Conservation (phyloP, 37 sponge, comb jelly and placozoan genomes). For the Petrosia ficiformis region DNA sequence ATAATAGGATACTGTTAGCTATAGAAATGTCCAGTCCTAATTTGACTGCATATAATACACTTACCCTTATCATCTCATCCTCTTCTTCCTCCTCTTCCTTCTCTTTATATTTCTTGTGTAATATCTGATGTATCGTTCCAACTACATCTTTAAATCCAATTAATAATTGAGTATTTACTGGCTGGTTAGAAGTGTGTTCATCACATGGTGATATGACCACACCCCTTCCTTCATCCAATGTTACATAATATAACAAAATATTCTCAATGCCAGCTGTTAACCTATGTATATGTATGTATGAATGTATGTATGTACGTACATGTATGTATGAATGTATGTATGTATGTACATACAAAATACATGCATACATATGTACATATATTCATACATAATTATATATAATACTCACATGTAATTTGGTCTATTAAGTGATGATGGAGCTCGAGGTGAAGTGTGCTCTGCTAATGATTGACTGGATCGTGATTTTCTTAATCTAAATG, state of each 20-base stretch:
- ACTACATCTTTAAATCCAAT: conserved; percentile 20
- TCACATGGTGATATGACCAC: conserved; percentile 51
- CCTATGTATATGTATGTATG: conserved; percentile 16
- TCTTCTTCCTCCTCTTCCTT: conserved; percentile 16
- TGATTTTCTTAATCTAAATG: not conserved
- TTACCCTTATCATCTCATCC: not conserved
- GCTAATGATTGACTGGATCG: not conserved
- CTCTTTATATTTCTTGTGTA: conserved; percentile 10
- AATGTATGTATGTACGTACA: not conserved
- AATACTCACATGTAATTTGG: not conserved
- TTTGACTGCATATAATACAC: no score
- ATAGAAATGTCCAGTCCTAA: no score
- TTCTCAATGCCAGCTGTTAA: conserved; percentile 53
- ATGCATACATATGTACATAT: no score
- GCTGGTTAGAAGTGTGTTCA: not conserved
- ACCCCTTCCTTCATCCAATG: conserved; percentile 35
- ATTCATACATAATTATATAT: no score
- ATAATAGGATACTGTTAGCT: no score
- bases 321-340: not conserved
- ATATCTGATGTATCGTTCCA: conserved; percentile 6
- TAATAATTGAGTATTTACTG: conserved; percentile 30
- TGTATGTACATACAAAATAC: no score
- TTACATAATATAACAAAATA: conserved; percentile 46
- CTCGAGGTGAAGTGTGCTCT: not conserved
- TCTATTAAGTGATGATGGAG: not conserved